Evolutionary conservation across 2,888 invertebrate genomes (phyloP).

Genomic region (Eupithecia dodoneata): DNA sequence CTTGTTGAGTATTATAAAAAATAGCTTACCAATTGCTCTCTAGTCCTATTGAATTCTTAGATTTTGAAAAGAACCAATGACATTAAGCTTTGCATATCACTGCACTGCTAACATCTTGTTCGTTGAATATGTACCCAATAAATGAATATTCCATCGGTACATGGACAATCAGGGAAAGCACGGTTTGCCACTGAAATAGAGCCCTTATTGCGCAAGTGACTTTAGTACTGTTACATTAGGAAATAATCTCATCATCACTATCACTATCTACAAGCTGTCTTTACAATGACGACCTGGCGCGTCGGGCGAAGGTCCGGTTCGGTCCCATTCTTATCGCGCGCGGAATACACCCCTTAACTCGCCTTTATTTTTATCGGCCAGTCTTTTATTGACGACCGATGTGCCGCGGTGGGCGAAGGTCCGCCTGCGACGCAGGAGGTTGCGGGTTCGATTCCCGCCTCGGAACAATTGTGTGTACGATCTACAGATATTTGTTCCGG

Average conservation of each 20-base stretch:
- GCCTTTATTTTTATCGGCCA: too few relatives aligned
- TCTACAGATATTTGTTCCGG: too few relatives aligned
- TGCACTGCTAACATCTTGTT: neutral
- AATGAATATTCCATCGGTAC: slow-evolving; percentile 11
- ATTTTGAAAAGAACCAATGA: neutral
- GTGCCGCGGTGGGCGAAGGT: too few relatives aligned
- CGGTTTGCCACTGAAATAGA: slow-evolving; percentile 71
- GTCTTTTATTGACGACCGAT: too few relatives aligned
- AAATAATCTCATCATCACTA: neutral
- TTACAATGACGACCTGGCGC: too few relatives aligned
- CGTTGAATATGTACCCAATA: neutral
- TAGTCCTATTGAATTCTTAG: neutral
- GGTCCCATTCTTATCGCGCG: too few relatives aligned
- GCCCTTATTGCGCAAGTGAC: slow-evolving; percentile 28
- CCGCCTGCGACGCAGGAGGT: too few relatives aligned
- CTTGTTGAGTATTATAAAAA: neutral
- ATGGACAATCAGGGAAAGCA: slow-evolving; percentile 52
- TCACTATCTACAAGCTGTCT: too few relatives aligned
- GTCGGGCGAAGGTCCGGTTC: too few relatives aligned
- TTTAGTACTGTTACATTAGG: neutral
- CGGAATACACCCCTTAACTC: too few relatives aligned
- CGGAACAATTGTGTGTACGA: too few relatives aligned
- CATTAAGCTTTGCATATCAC: neutral
- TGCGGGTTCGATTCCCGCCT: too few relatives aligned
- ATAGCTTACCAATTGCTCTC: neutral